Evolutionary conservation across 2,113 vertebrate genomes (phyloP).

Genomic region (Ptychochromis oligacanthus): DNA sequence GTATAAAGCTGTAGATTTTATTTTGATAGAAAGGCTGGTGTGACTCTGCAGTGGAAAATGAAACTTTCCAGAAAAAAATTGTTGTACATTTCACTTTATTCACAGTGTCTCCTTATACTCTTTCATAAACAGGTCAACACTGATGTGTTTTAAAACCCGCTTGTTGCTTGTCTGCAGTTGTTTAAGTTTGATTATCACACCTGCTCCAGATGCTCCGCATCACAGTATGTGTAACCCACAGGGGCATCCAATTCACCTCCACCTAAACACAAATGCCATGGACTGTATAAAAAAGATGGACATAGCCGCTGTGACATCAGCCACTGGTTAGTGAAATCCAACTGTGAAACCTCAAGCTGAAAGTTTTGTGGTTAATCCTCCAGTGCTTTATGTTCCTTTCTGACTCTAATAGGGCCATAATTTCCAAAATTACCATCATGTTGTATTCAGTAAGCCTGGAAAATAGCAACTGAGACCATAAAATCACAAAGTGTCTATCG

Average conservation of each 20-base stretch:
- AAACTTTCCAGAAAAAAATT: neutral
- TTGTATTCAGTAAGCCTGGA: no score
- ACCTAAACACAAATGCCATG: neutral
- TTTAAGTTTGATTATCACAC: neutral
- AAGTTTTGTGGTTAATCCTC: no score
- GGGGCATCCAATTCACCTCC: neutral
- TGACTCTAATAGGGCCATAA: no score
- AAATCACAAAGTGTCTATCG: neutral
- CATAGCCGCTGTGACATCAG: no score
- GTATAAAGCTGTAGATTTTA: constrained; percentile 55
- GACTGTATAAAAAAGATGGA: constrained; percentile 3
- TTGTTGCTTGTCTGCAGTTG: neutral
- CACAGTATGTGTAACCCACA: neutral
- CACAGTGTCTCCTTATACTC: neutral
- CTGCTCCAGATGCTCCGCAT: neutral
- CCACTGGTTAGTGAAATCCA: no score
- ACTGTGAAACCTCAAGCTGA: no score
- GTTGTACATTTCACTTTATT: neutral
- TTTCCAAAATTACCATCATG: no score
- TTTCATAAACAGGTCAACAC: neutral
- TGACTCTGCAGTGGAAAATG: neutral
- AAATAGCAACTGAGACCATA: no score
- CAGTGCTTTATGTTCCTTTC: no score
- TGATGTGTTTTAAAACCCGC: neutral
- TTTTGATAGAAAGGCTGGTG: constrained; percentile 34